These are phyloP conservation scores for Stichopus chloronotus DNA, from an alignment of 35 echinoderm and acorn worm species.

Conservation along the genomic window DNA sequence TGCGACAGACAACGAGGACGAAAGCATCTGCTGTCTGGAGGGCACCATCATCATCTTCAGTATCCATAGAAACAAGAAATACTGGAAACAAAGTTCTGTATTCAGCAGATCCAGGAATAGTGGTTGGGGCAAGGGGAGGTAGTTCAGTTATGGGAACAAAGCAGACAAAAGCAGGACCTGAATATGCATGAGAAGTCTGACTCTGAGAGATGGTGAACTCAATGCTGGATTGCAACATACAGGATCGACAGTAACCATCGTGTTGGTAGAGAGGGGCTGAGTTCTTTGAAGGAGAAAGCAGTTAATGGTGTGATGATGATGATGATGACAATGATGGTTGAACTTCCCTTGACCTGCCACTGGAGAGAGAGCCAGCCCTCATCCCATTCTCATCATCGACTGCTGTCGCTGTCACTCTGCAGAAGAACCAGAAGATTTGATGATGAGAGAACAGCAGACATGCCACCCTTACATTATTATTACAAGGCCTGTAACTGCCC, in stretches of 20 bases:
- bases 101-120: neutral
- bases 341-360: neutral
- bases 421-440: neutral
- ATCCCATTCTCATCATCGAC: conserved; percentile 34
- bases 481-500: too few species aligned
- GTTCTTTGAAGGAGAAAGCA: neutral
- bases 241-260: neutral
- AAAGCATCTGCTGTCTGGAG: too few species aligned
- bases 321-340: neutral
- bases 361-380: conserved; percentile 21
- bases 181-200: neutral
- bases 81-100: too few species aligned
- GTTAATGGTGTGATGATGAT: conserved; percentile 4
- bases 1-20: too few species aligned
- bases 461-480: too few species aligned
- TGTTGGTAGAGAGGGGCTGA: neutral
- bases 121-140: neutral
- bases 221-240: neutral
- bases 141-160: neutral
- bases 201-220: neutral
- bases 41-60: too few species aligned
- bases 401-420: conserved; percentile 22
- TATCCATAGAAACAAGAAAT: too few species aligned
- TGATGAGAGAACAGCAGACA: too few species aligned
- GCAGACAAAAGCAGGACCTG: neutral